phyloP scores from a whole-genome alignment of 1,140 invertebrate genomes.

The Gonioctena quinquepunctata region DNA sequence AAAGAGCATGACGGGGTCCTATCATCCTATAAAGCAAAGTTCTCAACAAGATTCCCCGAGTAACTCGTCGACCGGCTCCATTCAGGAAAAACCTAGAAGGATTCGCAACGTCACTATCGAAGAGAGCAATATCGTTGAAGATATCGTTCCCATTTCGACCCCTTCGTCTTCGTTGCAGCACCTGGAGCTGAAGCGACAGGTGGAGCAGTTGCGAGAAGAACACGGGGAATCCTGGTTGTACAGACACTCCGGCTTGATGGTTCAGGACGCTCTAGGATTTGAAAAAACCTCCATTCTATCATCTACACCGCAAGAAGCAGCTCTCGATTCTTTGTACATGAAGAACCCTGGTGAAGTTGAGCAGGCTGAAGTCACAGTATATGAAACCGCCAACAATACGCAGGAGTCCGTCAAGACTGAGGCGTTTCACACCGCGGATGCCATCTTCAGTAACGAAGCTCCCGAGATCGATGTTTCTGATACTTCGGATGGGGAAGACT shows the following conservation, averaged over 20 bases:
- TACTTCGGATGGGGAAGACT: conserved; percentile 25
- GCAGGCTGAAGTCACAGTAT: background rate
- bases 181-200: conserved; percentile 65
- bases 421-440: conserved; percentile 20
- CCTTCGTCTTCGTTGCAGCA: conserved; percentile 52
- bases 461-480: conserved; percentile 26
- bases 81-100: conserved; percentile 30
- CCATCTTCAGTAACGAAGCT: conserved; percentile 5
- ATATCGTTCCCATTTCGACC: conserved; percentile 5
- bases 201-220: conserved; percentile 61
- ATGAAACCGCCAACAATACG: background rate
- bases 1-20: conserved; percentile 55
- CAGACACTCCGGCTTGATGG: conserved; percentile 58
- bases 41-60: conserved; percentile 1
- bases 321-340: conserved; percentile 16
- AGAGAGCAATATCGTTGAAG: conserved; percentile 31
- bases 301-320: conserved; percentile 38
- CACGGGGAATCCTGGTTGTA: conserved; percentile 67
- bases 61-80: conserved; percentile 5
- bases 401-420: background rate
- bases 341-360: background rate
- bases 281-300: conserved; percentile 37
- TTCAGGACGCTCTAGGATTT: conserved; percentile 62
- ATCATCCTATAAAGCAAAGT: conserved; percentile 34
- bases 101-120: conserved; percentile 51